phyloP scores from a whole-genome alignment of 2,888 invertebrate species.

The Steinernema carpocapsae region DNA sequence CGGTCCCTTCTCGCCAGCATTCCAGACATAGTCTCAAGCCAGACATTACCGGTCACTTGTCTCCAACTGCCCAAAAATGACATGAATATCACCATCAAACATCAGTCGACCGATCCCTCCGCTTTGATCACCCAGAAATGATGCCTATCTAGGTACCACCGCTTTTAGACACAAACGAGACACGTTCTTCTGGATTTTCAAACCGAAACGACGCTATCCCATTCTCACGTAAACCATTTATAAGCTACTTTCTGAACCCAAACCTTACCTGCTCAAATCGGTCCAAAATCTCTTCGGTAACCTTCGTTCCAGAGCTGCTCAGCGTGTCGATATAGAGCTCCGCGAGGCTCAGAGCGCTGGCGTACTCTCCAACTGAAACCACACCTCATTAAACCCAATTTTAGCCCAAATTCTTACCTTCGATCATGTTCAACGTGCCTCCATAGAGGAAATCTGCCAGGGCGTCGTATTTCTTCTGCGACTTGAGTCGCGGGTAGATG shows the following conservation, averaged over 20 bases:
- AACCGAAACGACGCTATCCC: too few relatives aligned
- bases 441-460: constrained; percentile 48
- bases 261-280: constrained; percentile 35
- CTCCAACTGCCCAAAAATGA: too few relatives aligned
- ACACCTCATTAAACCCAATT: neutral
- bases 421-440: constrained; percentile 42
- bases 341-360: constrained; percentile 44
- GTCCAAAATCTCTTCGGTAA: constrained; percentile 31
- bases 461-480: constrained; percentile 44
- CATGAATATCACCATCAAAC: too few relatives aligned
- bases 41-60: too few relatives aligned
- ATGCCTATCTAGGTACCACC: too few relatives aligned
- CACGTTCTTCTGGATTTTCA: too few relatives aligned
- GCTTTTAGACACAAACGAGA: too few relatives aligned
- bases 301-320: neutral
- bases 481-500: constrained; percentile 48
- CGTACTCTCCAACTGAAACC: constrained; percentile 39
- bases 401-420: constrained; percentile 37
- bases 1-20: too few relatives aligned
- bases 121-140: too few relatives aligned
- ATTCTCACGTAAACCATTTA: too few relatives aligned
- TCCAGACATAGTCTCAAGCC: too few relatives aligned
- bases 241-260: neutral
- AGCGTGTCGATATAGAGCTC: constrained; percentile 44
- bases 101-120: too few relatives aligned